Evolutionary conservation across 2,113 vertebrate genomes (phyloP).

Genomic region (Myxocyprinus asiaticus): DNA sequence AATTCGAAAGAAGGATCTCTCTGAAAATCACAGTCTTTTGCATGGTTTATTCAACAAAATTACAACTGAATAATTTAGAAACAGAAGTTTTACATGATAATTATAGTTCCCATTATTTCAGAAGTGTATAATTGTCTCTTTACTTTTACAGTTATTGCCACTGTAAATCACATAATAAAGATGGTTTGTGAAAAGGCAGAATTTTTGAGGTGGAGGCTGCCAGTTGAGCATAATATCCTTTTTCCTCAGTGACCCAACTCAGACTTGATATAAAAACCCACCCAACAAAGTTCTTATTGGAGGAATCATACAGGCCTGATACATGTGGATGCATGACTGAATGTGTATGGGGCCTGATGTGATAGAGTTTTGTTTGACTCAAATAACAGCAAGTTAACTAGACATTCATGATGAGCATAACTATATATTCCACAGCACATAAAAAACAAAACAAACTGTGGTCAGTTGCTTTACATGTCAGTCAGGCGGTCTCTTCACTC

Average conservation of each 20-base stretch:
- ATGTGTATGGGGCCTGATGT: no score
- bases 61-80: slow-evolving; percentile 62
- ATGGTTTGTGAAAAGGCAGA: slow-evolving; percentile 52
- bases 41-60: slow-evolving; percentile 64
- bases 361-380: no score
- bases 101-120: slow-evolving; percentile 64
- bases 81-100: slow-evolving; percentile 66
- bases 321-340: no score
- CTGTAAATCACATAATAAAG: slow-evolving; percentile 56
- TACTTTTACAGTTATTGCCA: slow-evolving; percentile 53
- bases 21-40: slow-evolving; percentile 53
- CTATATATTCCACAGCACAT: no score
- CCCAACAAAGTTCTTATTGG: no score
- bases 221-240: slow-evolving; percentile 10
- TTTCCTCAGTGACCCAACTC: slow-evolving; percentile 6
- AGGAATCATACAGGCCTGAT: no score
- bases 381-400: no score
- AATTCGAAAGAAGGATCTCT: slow-evolving; percentile 48
- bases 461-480: no score
- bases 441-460: no score
- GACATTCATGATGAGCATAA: no score
- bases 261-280: background rate
- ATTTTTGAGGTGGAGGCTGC: slow-evolving; percentile 26
- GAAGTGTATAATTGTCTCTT: slow-evolving; percentile 60
- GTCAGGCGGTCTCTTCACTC: no score